phyloP scores from a whole-genome alignment of 1,140 invertebrate genomes.

The Drosophila truncata region DNA sequence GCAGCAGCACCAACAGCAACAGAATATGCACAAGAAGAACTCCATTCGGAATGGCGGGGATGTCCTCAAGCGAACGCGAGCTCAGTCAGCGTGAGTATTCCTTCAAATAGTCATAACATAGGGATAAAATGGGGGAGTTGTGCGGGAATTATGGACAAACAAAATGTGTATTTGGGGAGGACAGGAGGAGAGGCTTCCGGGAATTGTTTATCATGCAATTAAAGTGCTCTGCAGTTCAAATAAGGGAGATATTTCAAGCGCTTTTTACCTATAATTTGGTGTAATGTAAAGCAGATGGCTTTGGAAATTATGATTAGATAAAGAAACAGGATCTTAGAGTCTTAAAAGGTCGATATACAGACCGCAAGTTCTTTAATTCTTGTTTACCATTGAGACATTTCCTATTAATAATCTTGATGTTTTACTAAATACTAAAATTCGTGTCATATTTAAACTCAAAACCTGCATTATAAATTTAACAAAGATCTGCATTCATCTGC shows the following conservation, averaged over 20 bases:
- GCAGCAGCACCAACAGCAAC: slow-evolving; percentile 72
- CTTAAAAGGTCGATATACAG: background rate
- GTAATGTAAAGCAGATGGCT: slow-evolving; percentile 23
- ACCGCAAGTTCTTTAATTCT: too few species aligned
- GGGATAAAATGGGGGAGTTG: background rate
- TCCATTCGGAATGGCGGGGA: slow-evolving; percentile 89
- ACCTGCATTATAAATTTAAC: background rate
- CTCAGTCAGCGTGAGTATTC: slow-evolving; percentile 89
- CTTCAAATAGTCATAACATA: background rate
- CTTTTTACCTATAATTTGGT: background rate
- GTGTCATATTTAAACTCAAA: background rate
- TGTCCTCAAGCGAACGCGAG: slow-evolving; percentile 88
- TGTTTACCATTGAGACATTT: too few species aligned
- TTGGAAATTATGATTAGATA: slow-evolving; percentile 1
- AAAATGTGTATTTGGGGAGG: background rate
- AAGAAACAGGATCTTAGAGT: background rate
- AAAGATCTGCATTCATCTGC: background rate
- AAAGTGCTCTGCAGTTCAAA: background rate
- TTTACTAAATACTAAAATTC: too few species aligned
- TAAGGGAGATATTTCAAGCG: slow-evolving; percentile 4
- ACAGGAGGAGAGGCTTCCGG: slow-evolving; percentile 1
- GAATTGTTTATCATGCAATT: slow-evolving; percentile 14
- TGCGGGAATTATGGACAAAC: background rate
- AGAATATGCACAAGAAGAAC: slow-evolving; percentile 89
- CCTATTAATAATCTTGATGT: too few species aligned